Conservation (phyloP, 2,797 vertebrate species). For the Tiaroga cobitis region DNA sequence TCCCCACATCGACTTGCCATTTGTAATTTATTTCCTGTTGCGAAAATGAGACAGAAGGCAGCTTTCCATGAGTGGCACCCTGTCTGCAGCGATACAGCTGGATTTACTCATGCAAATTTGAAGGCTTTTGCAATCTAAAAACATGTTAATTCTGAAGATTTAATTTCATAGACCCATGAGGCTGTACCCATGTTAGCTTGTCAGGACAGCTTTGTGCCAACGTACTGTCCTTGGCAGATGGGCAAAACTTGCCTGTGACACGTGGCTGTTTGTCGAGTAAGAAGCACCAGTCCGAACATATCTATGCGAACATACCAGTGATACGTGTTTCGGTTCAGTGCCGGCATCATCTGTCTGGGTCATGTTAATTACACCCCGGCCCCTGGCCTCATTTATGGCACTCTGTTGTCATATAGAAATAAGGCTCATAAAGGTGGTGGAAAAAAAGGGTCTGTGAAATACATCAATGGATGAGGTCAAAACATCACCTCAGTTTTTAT, state of each 20-base stretch:
- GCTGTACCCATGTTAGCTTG: constrained; percentile 19
- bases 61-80: constrained; percentile 34
- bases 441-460: constrained; percentile 20
- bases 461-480: not conserved
- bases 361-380: constrained; percentile 46
- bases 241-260: constrained; percentile 51
- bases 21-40: constrained; percentile 34
- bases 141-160: constrained; percentile 22
- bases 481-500: not conserved
- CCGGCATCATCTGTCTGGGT: constrained; percentile 49
- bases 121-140: constrained; percentile 9
- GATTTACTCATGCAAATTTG: constrained; percentile 32
- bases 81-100: not conserved
- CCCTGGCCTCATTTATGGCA: constrained; percentile 45
- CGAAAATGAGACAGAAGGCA: constrained; percentile 22
- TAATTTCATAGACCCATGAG: constrained; percentile 35
- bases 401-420: constrained; percentile 28
- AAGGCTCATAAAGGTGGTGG: constrained; percentile 30
- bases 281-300: not conserved
- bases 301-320: not conserved
- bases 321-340: constrained; percentile 18
- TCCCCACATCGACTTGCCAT: constrained; percentile 17
- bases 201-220: constrained; percentile 29
- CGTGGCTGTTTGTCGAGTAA: constrained; percentile 49
- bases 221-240: constrained; percentile 53